Conservation (phyloP, 2,888 invertebrate genomes). For the Pseudococcus longispinus region DNA sequence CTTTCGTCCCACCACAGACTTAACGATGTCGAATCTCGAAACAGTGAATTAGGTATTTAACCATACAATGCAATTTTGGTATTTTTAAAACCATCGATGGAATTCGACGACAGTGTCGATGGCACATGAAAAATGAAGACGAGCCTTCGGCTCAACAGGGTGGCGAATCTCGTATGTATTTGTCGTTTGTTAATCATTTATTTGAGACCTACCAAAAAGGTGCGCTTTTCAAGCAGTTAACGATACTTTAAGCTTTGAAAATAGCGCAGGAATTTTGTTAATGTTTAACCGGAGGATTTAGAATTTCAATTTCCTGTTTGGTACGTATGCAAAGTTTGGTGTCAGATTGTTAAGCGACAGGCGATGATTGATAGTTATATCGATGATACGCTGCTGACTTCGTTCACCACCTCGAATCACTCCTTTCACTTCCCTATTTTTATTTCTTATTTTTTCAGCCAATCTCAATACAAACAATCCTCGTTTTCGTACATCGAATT, state of each 20-base stretch:
- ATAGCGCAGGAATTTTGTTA: slow-evolving; percentile 37
- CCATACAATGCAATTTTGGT: neutral
- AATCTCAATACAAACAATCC: neutral
- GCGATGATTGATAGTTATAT: slow-evolving; percentile 53
- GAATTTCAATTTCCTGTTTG: slow-evolving; percentile 43
- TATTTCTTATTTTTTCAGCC: neutral
- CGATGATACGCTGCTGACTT: slow-evolving; percentile 38
- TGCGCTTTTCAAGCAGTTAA: slow-evolving; percentile 3
- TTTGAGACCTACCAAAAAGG: slow-evolving; percentile 9
- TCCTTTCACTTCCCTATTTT: neutral
- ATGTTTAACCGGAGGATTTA: slow-evolving; percentile 43
- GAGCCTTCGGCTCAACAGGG: neutral
- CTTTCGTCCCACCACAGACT: neutral
- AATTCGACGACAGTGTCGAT: neutral
- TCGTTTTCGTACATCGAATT: neutral
- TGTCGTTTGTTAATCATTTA: slow-evolving; percentile 29
- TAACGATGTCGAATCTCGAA: neutral
- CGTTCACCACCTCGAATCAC: neutral
- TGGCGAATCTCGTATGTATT: neutral
- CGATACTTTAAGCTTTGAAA: slow-evolving; percentile 42
- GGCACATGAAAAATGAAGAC: neutral
- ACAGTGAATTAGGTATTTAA: neutral
- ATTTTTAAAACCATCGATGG: neutral
- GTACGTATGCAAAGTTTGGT: slow-evolving; percentile 52
- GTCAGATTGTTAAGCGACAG: slow-evolving; percentile 53